A percentile compares a stretch with the other conserved stretches of the same genome.
Conservation (phyloP, 2,888 invertebrate genomes). For the Scaptomyza flava region DNA sequence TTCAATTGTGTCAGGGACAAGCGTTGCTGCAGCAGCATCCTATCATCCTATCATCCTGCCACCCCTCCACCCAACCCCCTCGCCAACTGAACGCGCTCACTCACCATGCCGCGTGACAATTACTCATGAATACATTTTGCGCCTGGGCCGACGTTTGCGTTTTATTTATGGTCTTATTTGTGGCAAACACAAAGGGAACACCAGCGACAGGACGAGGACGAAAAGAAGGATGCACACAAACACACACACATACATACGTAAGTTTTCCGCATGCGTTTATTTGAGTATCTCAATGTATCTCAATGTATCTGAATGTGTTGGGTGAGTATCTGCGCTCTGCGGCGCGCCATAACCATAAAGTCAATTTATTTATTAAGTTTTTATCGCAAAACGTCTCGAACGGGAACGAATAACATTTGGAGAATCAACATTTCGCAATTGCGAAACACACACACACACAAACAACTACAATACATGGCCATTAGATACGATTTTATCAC, state of each 20-base stretch:
- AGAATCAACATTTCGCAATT: slow-evolving; percentile 31
- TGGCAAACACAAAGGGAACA: slow-evolving; percentile 72
- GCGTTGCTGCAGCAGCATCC: slow-evolving; percentile 18
- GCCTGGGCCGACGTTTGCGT: slow-evolving; percentile 76
- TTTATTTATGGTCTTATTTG: slow-evolving; percentile 80
- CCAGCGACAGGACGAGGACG: slow-evolving; percentile 16
- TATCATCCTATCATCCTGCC: not conserved
- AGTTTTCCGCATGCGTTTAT: slow-evolving; percentile 28
- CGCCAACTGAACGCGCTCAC: not conserved
- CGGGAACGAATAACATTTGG: slow-evolving; percentile 43
- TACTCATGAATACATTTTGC: slow-evolving; percentile 80
- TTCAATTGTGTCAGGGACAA: slow-evolving; percentile 39
- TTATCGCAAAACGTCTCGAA: slow-evolving; percentile 75
- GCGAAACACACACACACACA: slow-evolving; percentile 19
- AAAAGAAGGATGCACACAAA: slow-evolving; percentile 29
- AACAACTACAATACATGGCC: not conserved
- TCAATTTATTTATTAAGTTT: slow-evolving; percentile 79
- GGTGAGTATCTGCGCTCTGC: slow-evolving; percentile 33
- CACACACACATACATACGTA: slow-evolving; percentile 24
- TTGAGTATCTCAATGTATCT: slow-evolving; percentile 40
- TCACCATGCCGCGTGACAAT: slow-evolving; percentile 69
- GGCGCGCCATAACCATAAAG: slow-evolving; percentile 76
- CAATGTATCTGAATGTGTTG: slow-evolving; percentile 42
- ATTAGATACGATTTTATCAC: slow-evolving; percentile 30
- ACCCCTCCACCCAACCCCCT: not conserved